Percentiles rank a stretch among this genome's conserved stretches.
Evolutionary conservation across 2,888 invertebrate species (phyloP).

Genomic region (Gortyna flavago): DNA sequence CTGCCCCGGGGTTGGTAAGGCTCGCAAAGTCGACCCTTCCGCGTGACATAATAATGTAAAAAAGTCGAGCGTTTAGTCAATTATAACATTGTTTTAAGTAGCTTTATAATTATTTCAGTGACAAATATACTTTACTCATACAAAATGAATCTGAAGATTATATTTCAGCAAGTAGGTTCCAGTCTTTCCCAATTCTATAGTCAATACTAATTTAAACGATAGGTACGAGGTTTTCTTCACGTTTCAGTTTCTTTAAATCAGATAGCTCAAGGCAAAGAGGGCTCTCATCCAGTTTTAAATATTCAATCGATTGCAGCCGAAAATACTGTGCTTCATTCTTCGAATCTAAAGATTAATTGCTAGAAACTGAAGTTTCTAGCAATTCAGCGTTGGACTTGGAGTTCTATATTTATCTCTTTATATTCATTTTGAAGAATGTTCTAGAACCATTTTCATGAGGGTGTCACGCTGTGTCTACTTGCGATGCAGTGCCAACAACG

Average conservation of each 20-base stretch:
- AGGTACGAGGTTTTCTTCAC: background rate
- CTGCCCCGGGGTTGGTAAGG: background rate
- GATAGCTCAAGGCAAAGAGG: background rate
- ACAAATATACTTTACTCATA: background rate
- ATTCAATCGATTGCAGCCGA: conserved; percentile 33
- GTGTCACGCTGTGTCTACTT: background rate
- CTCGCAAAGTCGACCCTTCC: background rate
- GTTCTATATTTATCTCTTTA: background rate
- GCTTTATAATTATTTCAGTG: background rate
- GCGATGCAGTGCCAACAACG: background rate
- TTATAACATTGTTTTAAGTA: background rate
- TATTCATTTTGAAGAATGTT: conserved; percentile 4
- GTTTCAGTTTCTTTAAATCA: background rate
- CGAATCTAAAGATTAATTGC: conserved; percentile 8
- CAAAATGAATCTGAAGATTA: background rate
- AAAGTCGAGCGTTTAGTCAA: background rate
- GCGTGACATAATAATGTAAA: background rate
- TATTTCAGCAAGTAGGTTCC: background rate
- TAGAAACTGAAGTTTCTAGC: no score
- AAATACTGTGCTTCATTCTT: conserved; percentile 13
- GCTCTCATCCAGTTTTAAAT: conserved; percentile 26
- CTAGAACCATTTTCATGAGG: background rate
- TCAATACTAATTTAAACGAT: no score
- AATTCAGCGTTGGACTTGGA: background rate
- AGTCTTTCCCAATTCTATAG: background rate